phyloP scores from a whole-genome alignment of 2,113 vertebrate species.

The Solenodon paradoxus region DNA sequence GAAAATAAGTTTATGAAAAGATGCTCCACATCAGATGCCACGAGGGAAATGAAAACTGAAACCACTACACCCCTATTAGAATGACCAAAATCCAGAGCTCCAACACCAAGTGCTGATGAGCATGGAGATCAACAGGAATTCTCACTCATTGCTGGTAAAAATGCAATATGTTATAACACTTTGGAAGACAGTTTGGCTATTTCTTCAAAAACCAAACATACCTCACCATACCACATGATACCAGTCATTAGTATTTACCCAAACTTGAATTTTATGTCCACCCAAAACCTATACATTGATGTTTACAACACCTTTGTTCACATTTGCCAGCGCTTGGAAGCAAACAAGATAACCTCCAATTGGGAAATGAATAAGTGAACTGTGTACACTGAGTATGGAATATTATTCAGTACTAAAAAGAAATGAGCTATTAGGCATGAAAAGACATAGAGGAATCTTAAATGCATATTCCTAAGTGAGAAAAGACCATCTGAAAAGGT shows the following conservation, averaged over 20 bases:
- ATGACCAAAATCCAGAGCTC: background rate
- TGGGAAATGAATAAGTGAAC: background rate
- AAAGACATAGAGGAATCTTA: background rate
- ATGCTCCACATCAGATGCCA: background rate
- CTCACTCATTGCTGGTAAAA: no score
- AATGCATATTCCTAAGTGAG: background rate
- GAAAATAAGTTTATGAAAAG: background rate
- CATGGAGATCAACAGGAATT: no score
- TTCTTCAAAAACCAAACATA: background rate
- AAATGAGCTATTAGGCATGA: background rate
- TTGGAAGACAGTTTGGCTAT: no score
- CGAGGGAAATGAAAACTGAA: background rate
- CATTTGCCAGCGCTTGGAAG: background rate
- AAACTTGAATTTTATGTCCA: background rate
- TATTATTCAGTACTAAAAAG: background rate
- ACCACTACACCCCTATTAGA: background rate
- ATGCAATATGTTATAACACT: no score
- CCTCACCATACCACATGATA: background rate
- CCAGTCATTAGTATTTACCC: background rate
- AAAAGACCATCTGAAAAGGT: background rate
- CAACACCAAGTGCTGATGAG: background rate
- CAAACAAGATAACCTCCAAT: background rate
- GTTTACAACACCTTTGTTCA: background rate
- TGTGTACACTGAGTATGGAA: background rate
- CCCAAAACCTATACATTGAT: background rate